A percentile compares a stretch with the other conserved stretches of the same genome.
Conservation (phyloP, 2,888 invertebrate species). For the Scaptomyza flava region DNA sequence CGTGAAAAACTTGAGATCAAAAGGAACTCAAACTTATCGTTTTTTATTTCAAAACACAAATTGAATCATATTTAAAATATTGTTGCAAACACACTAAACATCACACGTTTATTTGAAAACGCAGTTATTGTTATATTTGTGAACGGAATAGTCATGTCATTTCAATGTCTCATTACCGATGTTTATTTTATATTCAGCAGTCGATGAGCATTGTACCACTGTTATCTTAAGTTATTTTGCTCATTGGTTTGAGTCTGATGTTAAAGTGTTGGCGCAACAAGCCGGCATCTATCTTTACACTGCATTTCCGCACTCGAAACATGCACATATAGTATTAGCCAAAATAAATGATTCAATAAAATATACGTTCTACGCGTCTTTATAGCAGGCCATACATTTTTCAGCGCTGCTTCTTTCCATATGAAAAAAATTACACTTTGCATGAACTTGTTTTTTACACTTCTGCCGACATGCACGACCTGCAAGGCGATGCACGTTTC, state of each 20-base stretch:
- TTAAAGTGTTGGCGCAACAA: slow-evolving; percentile 51
- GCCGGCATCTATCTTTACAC: slow-evolving; percentile 48
- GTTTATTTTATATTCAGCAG: slow-evolving; percentile 21
- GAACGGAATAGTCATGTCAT: slow-evolving; percentile 10
- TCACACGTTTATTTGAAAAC: slow-evolving; percentile 10
- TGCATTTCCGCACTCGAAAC: slow-evolving; percentile 31
- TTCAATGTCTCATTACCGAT: slow-evolving; percentile 20
- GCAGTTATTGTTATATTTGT: slow-evolving; percentile 20
- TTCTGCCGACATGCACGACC: slow-evolving; percentile 20
- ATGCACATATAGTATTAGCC: slow-evolving; percentile 7
- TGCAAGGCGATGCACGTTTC: slow-evolving; percentile 19
- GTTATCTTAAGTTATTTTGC: slow-evolving; percentile 12
- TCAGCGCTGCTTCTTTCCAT: slow-evolving; percentile 19
- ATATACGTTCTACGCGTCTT: slow-evolving; percentile 28
- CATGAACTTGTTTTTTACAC: slow-evolving; percentile 44
- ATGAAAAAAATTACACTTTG: slow-evolving; percentile 38
- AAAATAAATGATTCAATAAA: slow-evolving; percentile 35
- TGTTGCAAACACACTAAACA: background rate
- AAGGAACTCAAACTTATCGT: background rate
- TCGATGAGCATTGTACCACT: slow-evolving; percentile 47
- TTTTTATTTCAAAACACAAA: background rate
- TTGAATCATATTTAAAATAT: background rate
- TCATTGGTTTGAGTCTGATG: slow-evolving; percentile 1
- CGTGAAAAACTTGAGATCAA: slow-evolving; percentile 21
- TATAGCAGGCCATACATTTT: slow-evolving; percentile 47